Percentiles rank a stretch among this genome's conserved stretches.
Conservation (phyloP, 2,888 invertebrate genomes). For the Diloba caeruleocephala region DNA sequence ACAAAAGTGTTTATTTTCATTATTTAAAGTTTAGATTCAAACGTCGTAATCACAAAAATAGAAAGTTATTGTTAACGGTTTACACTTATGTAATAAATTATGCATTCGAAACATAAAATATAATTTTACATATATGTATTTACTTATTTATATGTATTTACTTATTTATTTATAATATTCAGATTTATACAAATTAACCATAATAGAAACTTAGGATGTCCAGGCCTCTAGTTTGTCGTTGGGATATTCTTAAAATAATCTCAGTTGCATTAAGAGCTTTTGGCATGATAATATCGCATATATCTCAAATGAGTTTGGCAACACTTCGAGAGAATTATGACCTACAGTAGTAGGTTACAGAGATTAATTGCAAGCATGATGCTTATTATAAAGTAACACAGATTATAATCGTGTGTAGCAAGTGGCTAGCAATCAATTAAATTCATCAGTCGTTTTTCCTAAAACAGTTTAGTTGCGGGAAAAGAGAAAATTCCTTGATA, state of each 20-base stretch:
- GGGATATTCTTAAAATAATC: conserved; percentile 36
- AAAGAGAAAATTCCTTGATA: conserved; percentile 70
- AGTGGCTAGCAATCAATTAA: conserved; percentile 77
- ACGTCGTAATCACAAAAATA: conserved; percentile 8
- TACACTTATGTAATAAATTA: conserved; percentile 4
- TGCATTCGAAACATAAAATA: background rate
- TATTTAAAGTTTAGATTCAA: background rate
- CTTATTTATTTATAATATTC: too few relatives aligned
- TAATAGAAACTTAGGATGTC: conserved; percentile 4
- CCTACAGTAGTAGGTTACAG: conserved; percentile 23
- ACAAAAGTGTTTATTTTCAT: background rate
- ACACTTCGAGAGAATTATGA: conserved; percentile 31
- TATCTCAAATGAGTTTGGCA: conserved; percentile 47
- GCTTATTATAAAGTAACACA: conserved; percentile 7
- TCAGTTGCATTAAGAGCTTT: conserved; percentile 28
- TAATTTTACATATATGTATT: conserved; percentile 1
- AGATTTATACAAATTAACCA: too few relatives aligned
- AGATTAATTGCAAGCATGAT: conserved; percentile 2
- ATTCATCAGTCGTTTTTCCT: conserved; percentile 74
- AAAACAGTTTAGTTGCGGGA: conserved; percentile 64
- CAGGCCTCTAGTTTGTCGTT: conserved; percentile 14
- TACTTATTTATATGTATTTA: background rate
- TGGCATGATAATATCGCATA: conserved; percentile 44
- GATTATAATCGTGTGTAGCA: conserved; percentile 15
- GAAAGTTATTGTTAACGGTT: conserved; percentile 29